A percentile compares a stretch with the other conserved stretches of the same genome.
These are phyloP conservation scores for Parazoanthus darwini DNA, from an alignment of 92 coral and sea anemone species.

Conservation along the genomic window DNA sequence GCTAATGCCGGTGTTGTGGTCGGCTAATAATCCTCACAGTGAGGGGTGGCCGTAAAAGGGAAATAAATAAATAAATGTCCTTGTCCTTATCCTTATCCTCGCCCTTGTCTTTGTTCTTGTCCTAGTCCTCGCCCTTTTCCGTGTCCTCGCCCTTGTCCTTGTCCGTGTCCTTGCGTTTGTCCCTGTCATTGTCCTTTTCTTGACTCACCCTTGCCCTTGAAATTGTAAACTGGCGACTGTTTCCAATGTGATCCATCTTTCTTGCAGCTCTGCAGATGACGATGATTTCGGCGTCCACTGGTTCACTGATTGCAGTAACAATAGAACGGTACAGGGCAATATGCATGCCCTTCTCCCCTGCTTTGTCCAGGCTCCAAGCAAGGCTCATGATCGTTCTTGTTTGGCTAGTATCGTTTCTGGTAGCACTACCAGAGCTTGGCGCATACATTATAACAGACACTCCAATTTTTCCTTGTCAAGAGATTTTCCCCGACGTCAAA, in stretches of 20 bases:
- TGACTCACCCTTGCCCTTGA: too few relatives aligned
- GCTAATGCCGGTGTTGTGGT: too few relatives aligned
- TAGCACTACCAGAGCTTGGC: conserved; percentile 87
- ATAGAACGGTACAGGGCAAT: conserved; percentile 94
- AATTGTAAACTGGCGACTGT: too few relatives aligned
- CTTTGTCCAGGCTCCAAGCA: conserved; percentile 86
- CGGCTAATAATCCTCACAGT: too few relatives aligned
- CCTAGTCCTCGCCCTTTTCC: too few relatives aligned
- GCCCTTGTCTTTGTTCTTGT: too few relatives aligned
- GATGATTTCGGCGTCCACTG: conserved; percentile 90
- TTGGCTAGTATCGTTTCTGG: conserved; percentile 78
- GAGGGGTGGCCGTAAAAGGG: too few relatives aligned
- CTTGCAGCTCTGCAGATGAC: conserved; percentile 75
- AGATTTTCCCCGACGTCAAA: conserved; percentile 59
- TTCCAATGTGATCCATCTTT: neutral
- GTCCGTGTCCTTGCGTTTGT: too few relatives aligned
- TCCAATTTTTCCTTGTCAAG: conserved; percentile 61
- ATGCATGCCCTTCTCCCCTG: conserved; percentile 84
- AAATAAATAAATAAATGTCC: too few relatives aligned
- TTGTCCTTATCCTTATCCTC: too few relatives aligned
- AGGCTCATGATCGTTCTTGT: conserved; percentile 77
- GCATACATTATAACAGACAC: conserved; percentile 54
- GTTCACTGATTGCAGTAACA: conserved; percentile 89
- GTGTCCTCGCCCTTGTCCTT: too few relatives aligned
- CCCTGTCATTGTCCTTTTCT: too few relatives aligned